Percentiles rank a stretch among this genome's conserved stretches.
Evolutionary conservation across 2,113 vertebrate genomes (phyloP).

Genomic region (Eidolon helvum): DNA sequence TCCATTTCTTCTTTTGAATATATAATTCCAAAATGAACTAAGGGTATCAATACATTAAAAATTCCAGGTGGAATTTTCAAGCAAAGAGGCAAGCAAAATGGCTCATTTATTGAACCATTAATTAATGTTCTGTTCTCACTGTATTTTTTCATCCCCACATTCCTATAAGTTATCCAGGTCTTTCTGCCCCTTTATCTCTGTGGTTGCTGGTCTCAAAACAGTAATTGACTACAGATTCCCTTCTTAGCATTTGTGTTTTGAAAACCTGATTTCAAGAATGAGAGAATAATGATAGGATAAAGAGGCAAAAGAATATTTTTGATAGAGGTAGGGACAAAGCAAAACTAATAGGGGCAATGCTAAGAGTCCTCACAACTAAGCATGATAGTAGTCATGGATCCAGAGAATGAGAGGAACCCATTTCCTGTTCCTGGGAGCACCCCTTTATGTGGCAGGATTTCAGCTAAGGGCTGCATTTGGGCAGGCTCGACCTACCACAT

Average conservation of each 20-base stretch:
- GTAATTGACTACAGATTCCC: background rate
- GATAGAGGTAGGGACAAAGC: background rate
- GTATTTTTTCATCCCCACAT: background rate
- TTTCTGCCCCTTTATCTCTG: background rate
- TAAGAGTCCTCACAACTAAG: background rate
- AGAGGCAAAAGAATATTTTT: background rate
- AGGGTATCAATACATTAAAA: slow-evolving; percentile 28
- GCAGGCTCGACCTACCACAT: background rate
- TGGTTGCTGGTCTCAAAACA: background rate
- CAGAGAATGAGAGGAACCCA: background rate
- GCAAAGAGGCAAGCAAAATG: background rate
- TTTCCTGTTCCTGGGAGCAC: background rate
- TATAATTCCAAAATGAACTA: background rate
- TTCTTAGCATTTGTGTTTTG: background rate
- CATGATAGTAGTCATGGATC: background rate
- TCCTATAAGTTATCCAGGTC: background rate
- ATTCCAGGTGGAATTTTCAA: slow-evolving; percentile 44
- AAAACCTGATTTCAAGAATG: slow-evolving; percentile 22
- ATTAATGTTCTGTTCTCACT: background rate
- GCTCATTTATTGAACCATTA: slow-evolving; percentile 46
- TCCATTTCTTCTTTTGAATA: background rate
- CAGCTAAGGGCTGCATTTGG: background rate
- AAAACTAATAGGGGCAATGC: background rate
- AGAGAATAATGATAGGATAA: background rate
- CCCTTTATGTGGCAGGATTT: background rate